Conservation (phyloP, 35 echinoderm and acorn worm genomes). For the Diadema setosum region DNA sequence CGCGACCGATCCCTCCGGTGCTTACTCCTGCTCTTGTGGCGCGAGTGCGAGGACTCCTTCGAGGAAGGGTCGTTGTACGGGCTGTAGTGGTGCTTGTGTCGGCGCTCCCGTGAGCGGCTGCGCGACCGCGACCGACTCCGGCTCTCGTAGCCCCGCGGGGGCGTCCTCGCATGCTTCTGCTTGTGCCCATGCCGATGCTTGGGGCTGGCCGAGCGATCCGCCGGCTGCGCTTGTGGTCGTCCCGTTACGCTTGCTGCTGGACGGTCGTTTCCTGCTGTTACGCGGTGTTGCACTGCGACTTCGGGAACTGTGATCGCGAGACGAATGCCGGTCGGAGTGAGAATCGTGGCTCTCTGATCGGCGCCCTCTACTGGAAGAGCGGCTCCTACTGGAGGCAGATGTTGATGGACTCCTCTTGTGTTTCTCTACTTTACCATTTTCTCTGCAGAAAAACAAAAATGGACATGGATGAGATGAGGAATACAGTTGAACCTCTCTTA, state of each 20-base stretch:
- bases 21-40: slow-evolving; percentile 11
- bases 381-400: neutral
- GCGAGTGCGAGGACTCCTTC: neutral
- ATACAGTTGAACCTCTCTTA: too few species aligned
- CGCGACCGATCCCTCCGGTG: neutral
- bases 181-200: slow-evolving; percentile 1
- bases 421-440: neutral
- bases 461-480: neutral
- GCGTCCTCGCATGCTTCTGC: neutral
- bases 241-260: neutral
- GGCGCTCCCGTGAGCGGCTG: neutral
- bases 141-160: neutral
- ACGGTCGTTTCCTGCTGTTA: neutral
- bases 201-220: neutral
- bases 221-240: neutral
- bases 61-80: slow-evolving; percentile 19
- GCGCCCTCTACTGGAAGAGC: neutral
- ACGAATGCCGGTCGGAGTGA: neutral
- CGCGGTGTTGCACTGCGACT: neutral
- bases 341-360: neutral
- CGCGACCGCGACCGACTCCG: neutral
- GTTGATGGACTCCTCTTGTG: neutral
- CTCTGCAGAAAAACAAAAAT: neutral
- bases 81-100: slow-evolving; percentile 3
- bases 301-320: neutral